A percentile compares a stretch with the other conserved stretches of the same genome.
Evolutionary conservation across 2,888 invertebrate species (phyloP).

Genomic region (Galerucella calmariensis): DNA sequence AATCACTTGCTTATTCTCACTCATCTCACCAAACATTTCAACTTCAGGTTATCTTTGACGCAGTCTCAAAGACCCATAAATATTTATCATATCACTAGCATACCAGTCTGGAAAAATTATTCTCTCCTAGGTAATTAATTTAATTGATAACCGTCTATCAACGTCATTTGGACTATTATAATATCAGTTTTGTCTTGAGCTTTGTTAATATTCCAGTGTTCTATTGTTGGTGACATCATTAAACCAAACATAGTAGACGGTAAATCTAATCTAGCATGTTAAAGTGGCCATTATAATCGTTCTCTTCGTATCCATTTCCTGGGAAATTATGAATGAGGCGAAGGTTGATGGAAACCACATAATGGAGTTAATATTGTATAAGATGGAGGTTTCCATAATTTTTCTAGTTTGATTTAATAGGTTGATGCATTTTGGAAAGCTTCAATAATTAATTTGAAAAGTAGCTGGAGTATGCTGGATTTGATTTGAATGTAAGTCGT

Average conservation of each 20-base stretch:
- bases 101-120: no score
- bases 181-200: neutral
- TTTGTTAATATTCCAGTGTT: neutral
- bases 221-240: constrained; percentile 4
- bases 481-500: no score
- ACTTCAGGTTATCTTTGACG: no score
- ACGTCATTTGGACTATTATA: neutral
- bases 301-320: neutral
- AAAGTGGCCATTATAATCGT: neutral
- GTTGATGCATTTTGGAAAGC: neutral
- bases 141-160: no score
- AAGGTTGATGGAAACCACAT: neutral
- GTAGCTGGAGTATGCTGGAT: no score
- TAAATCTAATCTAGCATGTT: neutral
- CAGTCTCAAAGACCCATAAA: no score
- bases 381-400: neutral
- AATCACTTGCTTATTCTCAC: no score
- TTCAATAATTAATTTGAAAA: neutral
- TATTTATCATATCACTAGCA: no score
- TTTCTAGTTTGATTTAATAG: neutral
- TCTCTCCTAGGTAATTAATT: no score
- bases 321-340: neutral
- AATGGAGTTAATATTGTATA: neutral
- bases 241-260: neutral
- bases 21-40: no score